Percentiles rank a stretch among this genome's conserved stretches.
phyloP scores from a whole-genome alignment of 2,888 invertebrate species.

The Orchesellides sinensis region DNA sequence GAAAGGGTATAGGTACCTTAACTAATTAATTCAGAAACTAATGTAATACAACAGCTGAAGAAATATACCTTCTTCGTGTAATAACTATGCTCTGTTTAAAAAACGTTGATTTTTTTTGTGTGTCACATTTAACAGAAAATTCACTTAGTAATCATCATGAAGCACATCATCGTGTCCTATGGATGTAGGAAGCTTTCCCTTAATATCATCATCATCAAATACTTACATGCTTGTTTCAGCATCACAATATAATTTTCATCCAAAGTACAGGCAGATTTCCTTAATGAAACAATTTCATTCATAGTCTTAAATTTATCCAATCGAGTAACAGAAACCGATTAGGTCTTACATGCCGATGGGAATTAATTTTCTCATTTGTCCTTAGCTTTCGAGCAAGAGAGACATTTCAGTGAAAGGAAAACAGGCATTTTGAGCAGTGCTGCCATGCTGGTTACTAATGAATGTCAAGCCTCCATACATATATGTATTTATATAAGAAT shows the following conservation, averaged over 20 bases:
- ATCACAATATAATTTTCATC: too few relatives aligned
- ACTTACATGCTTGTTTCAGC: too few relatives aligned
- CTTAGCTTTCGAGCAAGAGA: neutral
- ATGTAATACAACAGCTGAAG: too few relatives aligned
- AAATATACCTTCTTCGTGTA: too few relatives aligned
- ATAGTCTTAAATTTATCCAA: slow-evolving; percentile 44
- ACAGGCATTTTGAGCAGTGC: neutral
- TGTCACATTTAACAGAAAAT: neutral
- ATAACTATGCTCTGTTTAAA: too few relatives aligned
- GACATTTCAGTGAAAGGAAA: neutral
- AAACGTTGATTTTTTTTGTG: too few relatives aligned
- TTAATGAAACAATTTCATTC: slow-evolving; percentile 51
- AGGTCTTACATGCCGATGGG: slow-evolving; percentile 44
- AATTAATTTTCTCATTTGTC: slow-evolving; percentile 38
- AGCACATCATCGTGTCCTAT: slow-evolving; percentile 15
- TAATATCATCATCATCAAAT: neutral
- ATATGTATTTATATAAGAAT: too few relatives aligned
- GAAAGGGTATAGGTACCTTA: too few relatives aligned
- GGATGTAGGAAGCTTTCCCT: too few relatives aligned
- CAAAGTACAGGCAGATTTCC: neutral
- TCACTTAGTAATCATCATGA: slow-evolving; percentile 22
- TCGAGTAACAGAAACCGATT: slow-evolving; percentile 50
- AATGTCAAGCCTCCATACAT: slow-evolving; percentile 27
- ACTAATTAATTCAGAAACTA: too few relatives aligned
- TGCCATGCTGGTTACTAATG: slow-evolving; percentile 31